Percentiles rank a stretch among this genome's conserved stretches.
Evolutionary conservation across 2,797 vertebrate species (phyloP).

Genomic region (Rhabdomys pumilio): DNA sequence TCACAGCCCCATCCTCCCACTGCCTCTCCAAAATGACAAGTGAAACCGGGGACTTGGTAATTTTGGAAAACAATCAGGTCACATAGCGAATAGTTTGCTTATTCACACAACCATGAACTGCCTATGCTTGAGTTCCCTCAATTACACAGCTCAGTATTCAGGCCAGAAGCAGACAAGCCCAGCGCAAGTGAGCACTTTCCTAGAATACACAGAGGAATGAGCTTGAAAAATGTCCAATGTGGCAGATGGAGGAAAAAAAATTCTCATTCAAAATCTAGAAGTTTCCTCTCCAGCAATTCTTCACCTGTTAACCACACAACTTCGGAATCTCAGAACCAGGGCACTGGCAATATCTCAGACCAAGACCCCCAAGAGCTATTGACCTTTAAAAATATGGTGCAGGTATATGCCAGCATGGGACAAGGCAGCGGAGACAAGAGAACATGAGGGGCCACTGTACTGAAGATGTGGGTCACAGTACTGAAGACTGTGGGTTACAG

Average conservation of each 20-base stretch:
- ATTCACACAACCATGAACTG: slow-evolving; percentile 81
- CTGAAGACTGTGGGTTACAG: background rate
- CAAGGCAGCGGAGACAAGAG: background rate
- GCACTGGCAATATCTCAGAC: slow-evolving; percentile 42
- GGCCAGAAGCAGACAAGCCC: slow-evolving; percentile 81
- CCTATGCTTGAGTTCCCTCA: slow-evolving; percentile 83
- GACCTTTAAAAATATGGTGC: slow-evolving; percentile 30
- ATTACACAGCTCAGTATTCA: slow-evolving; percentile 85
- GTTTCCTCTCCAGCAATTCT: slow-evolving; percentile 70
- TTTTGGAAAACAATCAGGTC: slow-evolving; percentile 86
- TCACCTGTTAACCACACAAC: slow-evolving; percentile 74
- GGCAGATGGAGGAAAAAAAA: slow-evolving; percentile 83
- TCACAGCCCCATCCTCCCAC: slow-evolving; percentile 78
- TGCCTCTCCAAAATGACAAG: slow-evolving; percentile 83
- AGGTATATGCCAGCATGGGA: background rate
- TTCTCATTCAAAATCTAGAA: slow-evolving; percentile 80
- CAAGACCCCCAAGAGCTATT: slow-evolving; percentile 19
- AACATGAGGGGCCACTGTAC: background rate
- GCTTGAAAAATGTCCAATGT: slow-evolving; percentile 86
- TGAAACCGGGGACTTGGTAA: slow-evolving; percentile 83
- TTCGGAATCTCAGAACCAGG: slow-evolving; percentile 71
- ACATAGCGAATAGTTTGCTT: slow-evolving; percentile 85
- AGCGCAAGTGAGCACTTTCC: slow-evolving; percentile 82
- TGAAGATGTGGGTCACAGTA: background rate
- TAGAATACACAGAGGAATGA: slow-evolving; percentile 79